Percentiles rank a stretch among this genome's conserved stretches.
Evolutionary conservation across 2,888 invertebrate genomes (phyloP).

Genomic region (Odontocolon sp.): DNA sequence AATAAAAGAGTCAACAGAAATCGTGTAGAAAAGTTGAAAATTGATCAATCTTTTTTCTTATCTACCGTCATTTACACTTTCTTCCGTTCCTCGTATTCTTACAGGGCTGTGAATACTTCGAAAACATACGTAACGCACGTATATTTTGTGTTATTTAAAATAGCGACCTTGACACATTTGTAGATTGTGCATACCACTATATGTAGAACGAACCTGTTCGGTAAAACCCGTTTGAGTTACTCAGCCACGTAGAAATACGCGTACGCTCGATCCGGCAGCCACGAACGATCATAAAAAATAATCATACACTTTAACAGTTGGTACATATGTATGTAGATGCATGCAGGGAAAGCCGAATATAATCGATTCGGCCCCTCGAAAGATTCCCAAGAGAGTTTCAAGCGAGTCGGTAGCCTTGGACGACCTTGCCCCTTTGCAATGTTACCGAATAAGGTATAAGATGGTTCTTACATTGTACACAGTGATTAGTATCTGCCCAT

Average conservation of each 20-base stretch:
- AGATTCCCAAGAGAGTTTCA: constrained; percentile 69
- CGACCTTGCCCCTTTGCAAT: constrained; percentile 53
- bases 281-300: constrained; percentile 49
- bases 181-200: constrained; percentile 40
- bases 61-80: background rate
- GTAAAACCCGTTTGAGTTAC: constrained; percentile 43
- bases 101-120: background rate
- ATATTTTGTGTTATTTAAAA: constrained; percentile 31
- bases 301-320: constrained; percentile 35
- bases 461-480: constrained; percentile 50
- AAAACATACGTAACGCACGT: background rate
- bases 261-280: background rate
- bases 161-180: constrained; percentile 54
- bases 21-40: too few relatives aligned
- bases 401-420: constrained; percentile 55
- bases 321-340: constrained; percentile 27
- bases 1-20: too few relatives aligned
- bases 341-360: constrained; percentile 42
- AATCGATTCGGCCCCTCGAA: constrained; percentile 41
- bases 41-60: too few relatives aligned
- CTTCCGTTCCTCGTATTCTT: background rate
- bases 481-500: constrained; percentile 65
- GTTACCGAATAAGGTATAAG: constrained; percentile 49
- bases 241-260: background rate
- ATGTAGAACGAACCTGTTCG: constrained; percentile 49